Evolutionary conservation across 1,140 invertebrate genomes (phyloP).

Genomic region (Tribolium castaneum): DNA sequence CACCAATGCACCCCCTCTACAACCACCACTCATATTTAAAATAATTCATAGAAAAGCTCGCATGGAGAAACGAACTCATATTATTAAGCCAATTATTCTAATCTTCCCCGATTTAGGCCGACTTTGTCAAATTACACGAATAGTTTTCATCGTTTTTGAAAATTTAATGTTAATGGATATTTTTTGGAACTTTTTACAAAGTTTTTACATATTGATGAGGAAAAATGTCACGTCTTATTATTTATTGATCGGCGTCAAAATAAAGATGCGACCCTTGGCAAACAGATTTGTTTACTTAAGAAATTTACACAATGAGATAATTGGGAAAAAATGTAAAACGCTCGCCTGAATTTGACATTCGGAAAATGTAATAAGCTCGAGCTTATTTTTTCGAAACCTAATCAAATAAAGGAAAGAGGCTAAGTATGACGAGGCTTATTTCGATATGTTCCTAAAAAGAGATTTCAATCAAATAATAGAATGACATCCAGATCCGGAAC

Average conservation of each 20-base stretch:
- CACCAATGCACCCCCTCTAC: slow-evolving; percentile 29
- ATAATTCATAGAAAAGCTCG: slow-evolving; percentile 43
- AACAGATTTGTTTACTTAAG: not conserved
- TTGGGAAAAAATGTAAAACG: not conserved
- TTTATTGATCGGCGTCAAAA: not conserved
- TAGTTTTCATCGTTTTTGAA: not conserved
- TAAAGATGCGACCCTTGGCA: not conserved
- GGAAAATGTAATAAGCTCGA: not conserved
- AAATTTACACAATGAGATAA: not conserved
- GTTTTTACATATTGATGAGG: slow-evolving; percentile 5
- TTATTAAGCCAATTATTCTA: slow-evolving; percentile 30
- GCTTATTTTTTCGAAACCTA: not conserved
- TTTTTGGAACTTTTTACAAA: slow-evolving; percentile 6
- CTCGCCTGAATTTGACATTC: too few relatives aligned
- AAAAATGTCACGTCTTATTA: slow-evolving; percentile 20
- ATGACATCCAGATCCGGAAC: not conserved
- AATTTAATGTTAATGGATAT: slow-evolving; percentile 5
- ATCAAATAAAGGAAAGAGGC: too few relatives aligned
- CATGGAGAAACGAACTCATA: slow-evolving; percentile 8
- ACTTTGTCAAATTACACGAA: not conserved
- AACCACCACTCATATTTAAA: slow-evolving; percentile 42
- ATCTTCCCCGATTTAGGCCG: not conserved
- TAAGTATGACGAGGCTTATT: too few relatives aligned
- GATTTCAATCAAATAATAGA: not conserved
- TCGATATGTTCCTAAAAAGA: not conserved